Evolutionary conservation across 2,113 vertebrate genomes (phyloP), one percentile per base, ranked within the genome.

Genomic region (Grammomys dolichurus): DNA sequence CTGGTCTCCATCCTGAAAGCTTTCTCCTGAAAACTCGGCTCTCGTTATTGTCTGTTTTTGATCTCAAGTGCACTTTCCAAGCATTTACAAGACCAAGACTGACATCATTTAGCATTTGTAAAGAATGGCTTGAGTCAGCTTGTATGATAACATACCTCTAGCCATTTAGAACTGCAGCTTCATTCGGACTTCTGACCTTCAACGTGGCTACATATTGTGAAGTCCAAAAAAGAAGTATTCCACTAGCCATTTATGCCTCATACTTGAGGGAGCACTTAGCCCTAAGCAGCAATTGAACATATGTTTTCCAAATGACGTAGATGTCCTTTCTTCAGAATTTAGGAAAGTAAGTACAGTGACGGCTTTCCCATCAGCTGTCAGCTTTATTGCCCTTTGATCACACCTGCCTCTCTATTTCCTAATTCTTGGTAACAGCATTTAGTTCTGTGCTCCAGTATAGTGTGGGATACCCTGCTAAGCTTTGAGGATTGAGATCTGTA

Each of bases 21-120:
- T 76, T 97, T 96, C 82, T 92, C 77, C 48, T 4, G 43, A 90
- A 95, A 73, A 20, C 69, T 4, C 46, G 85, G 20, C 75, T 93
- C 81, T 93, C 26, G 70, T 72, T 78, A 16, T 43, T 0, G 2
- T 91, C 91, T 89, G 48, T 84, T 48, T 97, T 96, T 93, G 51
- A 95, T 92, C 63, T 92, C 82, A 90, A n/a, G 76, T 94, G 72
- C 76, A 90, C 65, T 96, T 94, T 75, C 81, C 86, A 96, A 93
- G n/a, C 56, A 94, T n/a, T 96, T 58, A 72, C 24, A 60, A 96
- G 65, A 60, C 69, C 48, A 75, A 51, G 9, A 31, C 58, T 92
- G 75, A 89, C 65, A 73, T 95, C 31, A 90, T 75, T 92, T 95
- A 89, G 67, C 58, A 60, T 89, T 96, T 84, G 69, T 69, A 73